Base-by-base conservation (phyloP, 2,113 vertebrate species). In the Peromyscus leucopus region DNA sequence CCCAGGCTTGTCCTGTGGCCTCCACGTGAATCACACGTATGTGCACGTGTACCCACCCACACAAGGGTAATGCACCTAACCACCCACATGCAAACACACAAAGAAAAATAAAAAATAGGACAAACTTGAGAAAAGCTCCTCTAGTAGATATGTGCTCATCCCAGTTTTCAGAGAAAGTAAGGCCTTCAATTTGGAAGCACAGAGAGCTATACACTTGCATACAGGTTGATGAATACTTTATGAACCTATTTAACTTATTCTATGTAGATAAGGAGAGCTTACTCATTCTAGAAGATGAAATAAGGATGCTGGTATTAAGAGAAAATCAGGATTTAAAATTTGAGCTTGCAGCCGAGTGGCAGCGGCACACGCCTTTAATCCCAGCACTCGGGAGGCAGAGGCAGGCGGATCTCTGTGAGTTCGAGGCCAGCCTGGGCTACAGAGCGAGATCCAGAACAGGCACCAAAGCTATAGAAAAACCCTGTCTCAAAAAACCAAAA, bases 181-280 rank as follows among this genome's bases (percentile, higher is more conserved):
- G 57, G 67, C 80, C 91, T 96, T 85, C 72, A 95, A 61, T 22
- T 78, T 59, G 80, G 39, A 85, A 69, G n/a, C 84, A 72, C 76
- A 86, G 22, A 48, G 28, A 87, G 55, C 55, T 55, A 15, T 79
- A 31, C 11, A 39, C 48, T 63, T 89, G 85, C 67, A 67, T 42
- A 63, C 75, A 90, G 55, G 26, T 36, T 92, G 87, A 71, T 95
- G 55, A 71, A 24, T 92, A 89, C 95, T 94, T 96, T 96, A 90
- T 93, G 71, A 96, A 59, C 15, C 28, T 87, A 21, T 86, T 94
- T 87, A 69, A 95, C 91, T 85, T 94, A 89, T 90, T 96, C 46
- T 89, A n/a, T 7, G 3, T 79, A 21, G 26, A 89, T 24, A 8
- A 72, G 51, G 39, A 74, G 65, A 86, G 78, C 59, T 72, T 78